Evolutionary conservation across 1,140 invertebrate species (phyloP), one percentile per base, ranked within the genome.

Genomic region (Philopotamus ludificatus): DNA sequence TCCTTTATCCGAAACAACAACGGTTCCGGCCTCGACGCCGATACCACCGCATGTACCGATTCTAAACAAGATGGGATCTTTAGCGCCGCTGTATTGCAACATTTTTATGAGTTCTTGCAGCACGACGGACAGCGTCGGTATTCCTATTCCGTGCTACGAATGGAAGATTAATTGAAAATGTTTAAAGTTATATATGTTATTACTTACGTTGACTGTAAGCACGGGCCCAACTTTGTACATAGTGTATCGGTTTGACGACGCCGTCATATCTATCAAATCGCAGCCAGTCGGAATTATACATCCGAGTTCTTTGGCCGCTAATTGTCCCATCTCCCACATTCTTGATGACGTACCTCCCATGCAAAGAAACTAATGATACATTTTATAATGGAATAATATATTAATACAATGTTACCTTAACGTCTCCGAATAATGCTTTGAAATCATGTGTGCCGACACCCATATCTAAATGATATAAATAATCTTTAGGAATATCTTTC

Each of bases 161-260:
- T 9, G 15, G 28, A 7, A 12, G 4, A 34, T 34, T 34, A 7
- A 34, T 12, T 34, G 28, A 4, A 34, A 12, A 34, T 34, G 28
- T 12, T 34, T 34, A 34, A 34, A 34, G 12, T 7, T 34, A 34
- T 34, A 44, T 22, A 1, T 41, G 65, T 45, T 12, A 16, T 49
- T 72, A 89, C 91, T 91, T 84, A 96, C 94, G 76, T 90, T 95
- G 60, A 95, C 85, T 66, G 89, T 91, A 1, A 97, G 81, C 4
- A 97, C 89, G 0, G 93, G 91, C 1, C 94, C 93, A 8, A 94
- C 88, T 88, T 97, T 98, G 76, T 89, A 98, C 87, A 97, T 91
- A 20, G 88, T 88, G 76, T 94, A 98, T 71, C 94, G 82, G 72
- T 95, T 91, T 0, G 92, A 92, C 67, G 86, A 86, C 67, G 86